phyloP scores from a whole-genome alignment of 2,113 vertebrate genomes.

The Strix aluco region DNA sequence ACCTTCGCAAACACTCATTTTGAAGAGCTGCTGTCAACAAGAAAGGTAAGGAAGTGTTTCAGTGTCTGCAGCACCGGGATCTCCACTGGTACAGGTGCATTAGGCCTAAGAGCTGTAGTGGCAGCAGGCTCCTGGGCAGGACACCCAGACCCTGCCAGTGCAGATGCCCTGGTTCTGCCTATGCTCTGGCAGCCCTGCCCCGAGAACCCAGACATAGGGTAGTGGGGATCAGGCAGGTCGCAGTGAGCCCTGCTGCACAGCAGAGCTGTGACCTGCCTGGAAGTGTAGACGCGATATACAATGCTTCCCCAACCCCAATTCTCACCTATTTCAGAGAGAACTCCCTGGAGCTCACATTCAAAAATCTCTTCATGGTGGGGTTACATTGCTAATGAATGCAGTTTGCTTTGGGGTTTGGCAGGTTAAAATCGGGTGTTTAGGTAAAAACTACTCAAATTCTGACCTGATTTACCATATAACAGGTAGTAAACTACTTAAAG shows the following conservation, averaged over 20 bases:
- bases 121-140: background rate
- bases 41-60: background rate
- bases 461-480: background rate
- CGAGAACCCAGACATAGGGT: accelerated
- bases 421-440: background rate
- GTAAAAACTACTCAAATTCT: background rate
- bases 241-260: background rate
- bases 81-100: accelerated
- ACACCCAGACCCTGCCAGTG: accelerated
- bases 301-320: background rate
- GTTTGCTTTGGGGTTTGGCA: background rate
- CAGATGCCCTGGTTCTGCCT: background rate
- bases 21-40: background rate
- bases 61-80: background rate
- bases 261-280: accelerated
- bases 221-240: background rate
- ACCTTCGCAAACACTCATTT: accelerated
- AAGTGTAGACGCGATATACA: accelerated
- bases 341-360: background rate
- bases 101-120: accelerated
- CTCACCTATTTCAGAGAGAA: background rate
- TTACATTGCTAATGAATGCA: accelerated
- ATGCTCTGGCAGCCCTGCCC: accelerated
- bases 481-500: background rate
- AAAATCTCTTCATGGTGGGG: background rate